Base-by-base conservation (phyloP, 2,113 vertebrate genomes). In the Tachysurus fulvidraco region DNA sequence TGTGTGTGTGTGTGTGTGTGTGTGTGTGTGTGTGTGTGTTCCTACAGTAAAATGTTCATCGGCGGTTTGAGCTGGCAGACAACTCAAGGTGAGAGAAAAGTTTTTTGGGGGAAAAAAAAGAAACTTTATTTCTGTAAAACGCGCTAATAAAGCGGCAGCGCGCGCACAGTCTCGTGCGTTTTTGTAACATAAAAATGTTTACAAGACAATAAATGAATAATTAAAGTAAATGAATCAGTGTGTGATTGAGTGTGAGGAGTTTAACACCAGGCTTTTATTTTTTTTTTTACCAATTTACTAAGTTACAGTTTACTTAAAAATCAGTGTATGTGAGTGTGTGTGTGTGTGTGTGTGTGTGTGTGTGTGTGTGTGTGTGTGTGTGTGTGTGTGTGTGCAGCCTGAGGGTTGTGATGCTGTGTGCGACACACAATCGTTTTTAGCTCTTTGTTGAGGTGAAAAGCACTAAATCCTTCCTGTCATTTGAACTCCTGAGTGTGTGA, bases 1-100 rank as follows among this genome's bases (percentile, higher is more conserved):
- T 78, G 52, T 76, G 67, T 77, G 74, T 90, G 41, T 41, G 44
- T 88, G 71, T 85, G 57, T 85, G 59, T 83, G 16, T 88, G 41
- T 69, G 67, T 78, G 78, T 78, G 55, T 46, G 41, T 69, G 67
- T 78, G 78, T 78, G 52, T 76, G 67, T 77, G 74, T 90, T 93
- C 65, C 85, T 81, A 85, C 93, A 98, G 97, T 94, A 98, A 98
- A 95, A 98, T 98, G 97, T 98, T 98, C 95, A 97, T 98, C 94
- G 97, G 97, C 91, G 97, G 97, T 94, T 95, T 97, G 90, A 98
- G 97, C 93, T 98, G 97, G 97, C 97, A 98, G 92, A 98, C 97
- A 74, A 98, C 97, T 91, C 97, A 98, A 97, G 97, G 97, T 98
- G 95, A 97, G 95, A 30, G 62, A 57, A 50, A 13, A 44, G 16